Percentiles rank a stretch among this genome's conserved stretches.
These are phyloP conservation scores for Crax fasciolata DNA, from an alignment of 2,797 vertebrate genomes.

Conservation along the genomic window DNA sequence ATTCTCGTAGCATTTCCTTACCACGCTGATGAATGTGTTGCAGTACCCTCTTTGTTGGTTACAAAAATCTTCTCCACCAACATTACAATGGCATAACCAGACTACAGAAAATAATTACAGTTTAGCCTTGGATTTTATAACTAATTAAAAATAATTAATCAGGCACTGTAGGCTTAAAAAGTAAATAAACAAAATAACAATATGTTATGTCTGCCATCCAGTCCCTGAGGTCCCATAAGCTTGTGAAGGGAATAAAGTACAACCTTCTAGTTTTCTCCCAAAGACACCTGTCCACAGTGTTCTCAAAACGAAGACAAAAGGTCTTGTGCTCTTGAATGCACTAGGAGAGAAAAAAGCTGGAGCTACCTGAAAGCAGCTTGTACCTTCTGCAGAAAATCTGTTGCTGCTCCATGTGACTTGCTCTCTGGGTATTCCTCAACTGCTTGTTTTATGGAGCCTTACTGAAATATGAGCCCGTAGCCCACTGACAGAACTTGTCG, in stretches of 20 bases:
- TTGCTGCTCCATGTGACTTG: neutral
- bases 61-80: neutral
- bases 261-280: neutral
- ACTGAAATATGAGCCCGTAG: neutral
- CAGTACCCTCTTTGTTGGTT: neutral
- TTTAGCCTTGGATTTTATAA: neutral
- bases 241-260: neutral
- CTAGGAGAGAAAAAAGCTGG: rapidly evolving
- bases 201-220: neutral
- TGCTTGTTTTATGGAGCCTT: neutral
- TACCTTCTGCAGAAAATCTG: neutral
- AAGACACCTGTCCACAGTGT: neutral
- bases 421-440: neutral
- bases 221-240: neutral
- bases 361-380: neutral
- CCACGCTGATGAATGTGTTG: neutral
- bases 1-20: neutral
- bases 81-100: neutral
- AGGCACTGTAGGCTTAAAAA: neutral
- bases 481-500: neutral
- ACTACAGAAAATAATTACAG: neutral
- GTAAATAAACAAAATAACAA: neutral
- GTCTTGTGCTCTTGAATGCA: neutral
- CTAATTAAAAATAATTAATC: neutral
- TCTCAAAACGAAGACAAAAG: neutral